Percentiles rank a stretch among this genome's conserved stretches.
Evolutionary conservation across 2,888 invertebrate species (phyloP).

Genomic region (Ophioninae sp.): DNA sequence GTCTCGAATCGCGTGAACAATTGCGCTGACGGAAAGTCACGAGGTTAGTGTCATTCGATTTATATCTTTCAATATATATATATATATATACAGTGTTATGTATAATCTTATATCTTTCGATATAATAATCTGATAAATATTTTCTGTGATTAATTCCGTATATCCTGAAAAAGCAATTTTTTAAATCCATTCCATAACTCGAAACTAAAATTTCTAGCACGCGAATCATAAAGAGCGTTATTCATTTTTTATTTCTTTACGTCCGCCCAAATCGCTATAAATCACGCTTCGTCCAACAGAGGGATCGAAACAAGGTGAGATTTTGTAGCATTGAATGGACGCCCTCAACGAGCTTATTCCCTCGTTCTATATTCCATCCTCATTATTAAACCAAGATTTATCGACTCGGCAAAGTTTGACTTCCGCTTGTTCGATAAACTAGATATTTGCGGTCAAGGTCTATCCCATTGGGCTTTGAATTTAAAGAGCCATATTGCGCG

Average conservation of each 20-base stretch:
- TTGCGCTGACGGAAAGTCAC: background rate
- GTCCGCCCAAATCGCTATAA: background rate
- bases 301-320: background rate
- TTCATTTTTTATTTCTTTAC: background rate
- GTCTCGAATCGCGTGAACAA: background rate
- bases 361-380: background rate
- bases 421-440: background rate
- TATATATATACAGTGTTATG: no score
- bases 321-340: background rate
- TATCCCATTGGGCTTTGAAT: background rate
- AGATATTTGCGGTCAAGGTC: background rate
- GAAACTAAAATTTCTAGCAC: no score
- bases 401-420: background rate
- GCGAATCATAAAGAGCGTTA: no score
- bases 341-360: background rate
- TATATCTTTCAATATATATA: no score
- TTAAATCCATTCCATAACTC: no score
- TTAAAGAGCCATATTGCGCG: background rate
- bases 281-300: background rate
- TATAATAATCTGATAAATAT: no score
- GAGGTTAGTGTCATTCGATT: background rate
- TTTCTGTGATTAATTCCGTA: background rate
- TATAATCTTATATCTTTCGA: no score
- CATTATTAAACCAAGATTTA: background rate
- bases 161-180: background rate